A percentile compares a stretch with the other conserved stretches of the same genome.
phyloP scores from a whole-genome alignment of 2,797 vertebrate species.

The Erethizon dorsatum region DNA sequence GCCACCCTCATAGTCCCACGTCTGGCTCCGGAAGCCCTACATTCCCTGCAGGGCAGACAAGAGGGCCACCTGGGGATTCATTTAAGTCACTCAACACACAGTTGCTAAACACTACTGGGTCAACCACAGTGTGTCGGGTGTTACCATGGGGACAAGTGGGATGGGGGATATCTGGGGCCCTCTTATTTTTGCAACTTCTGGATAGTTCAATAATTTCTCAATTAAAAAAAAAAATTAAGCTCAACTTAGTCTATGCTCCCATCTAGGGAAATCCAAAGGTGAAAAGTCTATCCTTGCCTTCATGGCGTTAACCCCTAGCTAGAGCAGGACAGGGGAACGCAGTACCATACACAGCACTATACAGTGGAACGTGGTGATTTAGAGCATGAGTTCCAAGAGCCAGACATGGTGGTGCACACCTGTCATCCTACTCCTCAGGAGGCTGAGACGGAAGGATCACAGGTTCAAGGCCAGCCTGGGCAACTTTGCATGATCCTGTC shows the following conservation, averaged over 20 bases:
- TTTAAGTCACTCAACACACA: background rate
- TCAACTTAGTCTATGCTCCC: background rate
- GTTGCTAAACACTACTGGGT: background rate
- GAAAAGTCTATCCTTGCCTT: too few species aligned
- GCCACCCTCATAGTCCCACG: too few species aligned
- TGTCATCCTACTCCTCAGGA: background rate
- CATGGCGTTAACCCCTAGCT: too few species aligned
- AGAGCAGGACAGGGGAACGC: background rate
- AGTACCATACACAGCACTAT: background rate
- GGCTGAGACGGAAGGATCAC: background rate
- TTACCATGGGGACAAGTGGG: rapidly evolving
- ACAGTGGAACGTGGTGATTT: rapidly evolving
- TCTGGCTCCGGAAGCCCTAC: rapidly evolving
- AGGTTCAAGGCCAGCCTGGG: background rate
- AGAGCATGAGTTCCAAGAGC: background rate
- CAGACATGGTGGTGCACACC: background rate
- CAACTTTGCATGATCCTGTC: background rate
- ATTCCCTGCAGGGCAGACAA: background rate
- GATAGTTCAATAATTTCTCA: background rate
- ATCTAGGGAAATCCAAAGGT: background rate
- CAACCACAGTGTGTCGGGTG: background rate
- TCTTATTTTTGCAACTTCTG: background rate
- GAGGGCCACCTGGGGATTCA: rapidly evolving
- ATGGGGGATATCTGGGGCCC: rapidly evolving
- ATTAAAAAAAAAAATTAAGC: background rate